These are phyloP conservation scores for Cephus pulcher DNA, from an alignment of 2,888 invertebrate species.

Conservation along the genomic window DNA sequence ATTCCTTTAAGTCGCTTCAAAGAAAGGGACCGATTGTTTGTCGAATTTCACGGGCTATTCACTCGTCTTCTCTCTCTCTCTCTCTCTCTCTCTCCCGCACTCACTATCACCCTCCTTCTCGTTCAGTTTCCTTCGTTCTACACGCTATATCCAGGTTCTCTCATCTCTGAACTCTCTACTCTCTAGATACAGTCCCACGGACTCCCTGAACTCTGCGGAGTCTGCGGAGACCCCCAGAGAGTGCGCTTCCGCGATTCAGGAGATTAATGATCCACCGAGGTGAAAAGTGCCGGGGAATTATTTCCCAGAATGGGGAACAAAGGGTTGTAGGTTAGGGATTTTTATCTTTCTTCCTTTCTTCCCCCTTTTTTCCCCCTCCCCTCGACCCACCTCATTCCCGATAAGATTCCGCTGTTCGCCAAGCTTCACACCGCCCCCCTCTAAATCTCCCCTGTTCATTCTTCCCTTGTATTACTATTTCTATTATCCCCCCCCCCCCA, in stretches of 20 bases:
- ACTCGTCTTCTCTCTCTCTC: slow-evolving; percentile 4
- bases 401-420: background rate
- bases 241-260: background rate
- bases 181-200: background rate
- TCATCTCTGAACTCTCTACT: slow-evolving; percentile 8
- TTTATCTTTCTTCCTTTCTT: background rate
- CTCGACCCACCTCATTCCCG: background rate
- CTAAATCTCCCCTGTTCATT: background rate
- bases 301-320: background rate
- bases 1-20: slow-evolving; percentile 44
- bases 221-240: background rate
- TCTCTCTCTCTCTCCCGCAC: background rate
- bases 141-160: background rate
- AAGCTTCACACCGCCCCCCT: background rate
- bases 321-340: background rate
- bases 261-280: background rate
- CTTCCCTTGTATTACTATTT: background rate
- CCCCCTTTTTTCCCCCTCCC: background rate
- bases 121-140: background rate
- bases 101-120: background rate
- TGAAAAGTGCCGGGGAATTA: background rate
- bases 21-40: background rate
- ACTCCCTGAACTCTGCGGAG: slow-evolving; percentile 7
- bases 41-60: slow-evolving; percentile 18
- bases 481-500: background rate